Evolutionary conservation across 2,113 vertebrate genomes (phyloP).

Genomic region (Callospermophilus lateralis): DNA sequence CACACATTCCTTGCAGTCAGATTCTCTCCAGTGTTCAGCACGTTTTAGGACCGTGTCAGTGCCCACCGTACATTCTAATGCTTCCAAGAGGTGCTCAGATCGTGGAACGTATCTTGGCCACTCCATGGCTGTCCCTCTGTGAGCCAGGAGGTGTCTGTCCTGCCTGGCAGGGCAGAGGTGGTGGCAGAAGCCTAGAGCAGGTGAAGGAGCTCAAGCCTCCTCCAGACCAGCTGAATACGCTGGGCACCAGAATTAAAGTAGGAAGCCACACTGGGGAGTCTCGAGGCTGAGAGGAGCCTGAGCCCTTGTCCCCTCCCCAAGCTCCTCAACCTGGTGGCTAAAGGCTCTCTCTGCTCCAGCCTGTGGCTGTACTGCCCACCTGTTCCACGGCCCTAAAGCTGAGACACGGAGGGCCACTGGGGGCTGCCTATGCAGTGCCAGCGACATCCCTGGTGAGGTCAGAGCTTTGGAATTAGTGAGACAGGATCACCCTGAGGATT

Average conservation of each 20-base stretch:
- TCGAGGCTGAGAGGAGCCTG: neutral
- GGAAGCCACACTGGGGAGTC: neutral
- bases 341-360: neutral
- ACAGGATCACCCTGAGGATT: neutral
- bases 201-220: neutral
- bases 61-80: neutral
- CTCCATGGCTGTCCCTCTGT: fast-evolving
- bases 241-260: fast-evolving
- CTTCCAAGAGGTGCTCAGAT: neutral
- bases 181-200: no score
- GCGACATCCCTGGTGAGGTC: neutral
- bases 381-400: neutral
- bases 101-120: neutral
- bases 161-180: neutral
- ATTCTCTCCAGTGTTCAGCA: neutral
- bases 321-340: neutral
- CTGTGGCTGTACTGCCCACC: neutral
- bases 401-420: neutral
- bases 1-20: neutral
- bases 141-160: neutral
- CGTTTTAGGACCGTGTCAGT: neutral
- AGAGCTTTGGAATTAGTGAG: neutral
- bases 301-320: no score
- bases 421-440: neutral
- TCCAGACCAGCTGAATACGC: neutral